These are phyloP conservation scores for Listronotus bonariensis DNA, from an alignment of 1,140 invertebrate species.

Conservation along the genomic window DNA sequence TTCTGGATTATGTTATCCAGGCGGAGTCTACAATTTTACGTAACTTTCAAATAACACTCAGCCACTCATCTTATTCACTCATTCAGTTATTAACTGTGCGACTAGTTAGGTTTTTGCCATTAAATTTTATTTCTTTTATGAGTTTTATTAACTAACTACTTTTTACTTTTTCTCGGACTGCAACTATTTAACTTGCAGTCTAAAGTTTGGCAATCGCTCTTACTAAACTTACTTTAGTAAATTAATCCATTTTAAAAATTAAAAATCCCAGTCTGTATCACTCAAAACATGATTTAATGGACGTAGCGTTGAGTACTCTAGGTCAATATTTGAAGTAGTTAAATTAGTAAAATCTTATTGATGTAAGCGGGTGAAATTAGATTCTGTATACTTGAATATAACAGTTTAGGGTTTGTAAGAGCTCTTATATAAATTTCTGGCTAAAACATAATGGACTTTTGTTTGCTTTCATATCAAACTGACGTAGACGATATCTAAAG, in stretches of 20 bases:
- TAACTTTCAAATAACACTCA: too few species aligned
- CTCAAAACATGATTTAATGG: conserved; percentile 26
- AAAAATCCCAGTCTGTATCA: conserved; percentile 18
- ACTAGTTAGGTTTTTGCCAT: too few species aligned
- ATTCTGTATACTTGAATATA: conserved; percentile 31
- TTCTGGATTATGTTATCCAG: too few species aligned
- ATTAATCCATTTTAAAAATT: conserved; percentile 35
- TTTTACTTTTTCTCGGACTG: too few species aligned
- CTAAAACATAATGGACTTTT: conserved; percentile 38
- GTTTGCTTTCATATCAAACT: conserved; percentile 42
- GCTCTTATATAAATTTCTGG: conserved; percentile 27
- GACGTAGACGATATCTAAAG: conserved; percentile 6
- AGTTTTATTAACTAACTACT: too few species aligned
- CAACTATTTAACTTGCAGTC: too few species aligned
- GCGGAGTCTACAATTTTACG: too few species aligned
- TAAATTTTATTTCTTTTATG: too few species aligned
- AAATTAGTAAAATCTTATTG: conserved; percentile 34
- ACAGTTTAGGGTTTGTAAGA: conserved; percentile 25
- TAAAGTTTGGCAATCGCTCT: too few species aligned
- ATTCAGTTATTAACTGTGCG: too few species aligned
- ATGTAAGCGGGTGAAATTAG: conserved; percentile 28
- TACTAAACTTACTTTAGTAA: conserved; percentile 24
- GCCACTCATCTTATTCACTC: too few species aligned
- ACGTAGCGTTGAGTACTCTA: conserved; percentile 14
- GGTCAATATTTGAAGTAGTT: conserved; percentile 28